Evolutionary conservation across 2,888 invertebrate species (phyloP).

Genomic region (Epinotia brunnichana): DNA sequence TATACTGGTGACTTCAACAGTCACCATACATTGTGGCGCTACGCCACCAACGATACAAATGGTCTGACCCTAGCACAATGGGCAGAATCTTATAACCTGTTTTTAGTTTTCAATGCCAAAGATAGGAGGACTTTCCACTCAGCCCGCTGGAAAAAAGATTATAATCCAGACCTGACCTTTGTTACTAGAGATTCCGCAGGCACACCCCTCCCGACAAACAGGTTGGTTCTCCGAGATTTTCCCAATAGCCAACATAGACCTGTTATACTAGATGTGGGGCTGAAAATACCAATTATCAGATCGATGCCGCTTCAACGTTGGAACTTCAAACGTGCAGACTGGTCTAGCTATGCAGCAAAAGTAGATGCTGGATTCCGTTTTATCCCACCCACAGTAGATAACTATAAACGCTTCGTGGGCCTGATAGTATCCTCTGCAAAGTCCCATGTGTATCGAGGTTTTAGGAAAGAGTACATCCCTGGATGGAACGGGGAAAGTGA

Average conservation of each 20-base stretch:
- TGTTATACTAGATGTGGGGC: background rate
- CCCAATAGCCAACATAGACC: constrained; percentile 7
- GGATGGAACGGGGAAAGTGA: constrained; percentile 1
- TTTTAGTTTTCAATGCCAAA: background rate
- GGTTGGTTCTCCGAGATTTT: background rate
- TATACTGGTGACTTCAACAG: constrained; percentile 20
- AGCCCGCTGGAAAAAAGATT: constrained; percentile 7
- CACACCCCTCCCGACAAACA: background rate
- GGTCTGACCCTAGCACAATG: background rate
- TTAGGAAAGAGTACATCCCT: background rate
- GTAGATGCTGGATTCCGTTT: constrained; percentile 3
- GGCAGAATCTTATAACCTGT: background rate
- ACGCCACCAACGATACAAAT: background rate
- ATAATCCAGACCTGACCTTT: constrained; percentile 1
- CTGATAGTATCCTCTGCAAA: constrained; percentile 4
- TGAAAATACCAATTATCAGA: background rate
- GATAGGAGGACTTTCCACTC: constrained; percentile 5
- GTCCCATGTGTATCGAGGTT: background rate
- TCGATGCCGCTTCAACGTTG: background rate
- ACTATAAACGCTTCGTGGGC: background rate
- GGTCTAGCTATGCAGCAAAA: no score
- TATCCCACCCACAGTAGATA: background rate
- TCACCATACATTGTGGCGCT: constrained; percentile 21
- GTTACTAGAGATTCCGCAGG: background rate
- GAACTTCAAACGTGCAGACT: background rate